A percentile compares a stretch with the other conserved stretches of the same genome.
Conservation (phyloP, 1,140 invertebrate species). For the Drosophila cardini region DNA sequence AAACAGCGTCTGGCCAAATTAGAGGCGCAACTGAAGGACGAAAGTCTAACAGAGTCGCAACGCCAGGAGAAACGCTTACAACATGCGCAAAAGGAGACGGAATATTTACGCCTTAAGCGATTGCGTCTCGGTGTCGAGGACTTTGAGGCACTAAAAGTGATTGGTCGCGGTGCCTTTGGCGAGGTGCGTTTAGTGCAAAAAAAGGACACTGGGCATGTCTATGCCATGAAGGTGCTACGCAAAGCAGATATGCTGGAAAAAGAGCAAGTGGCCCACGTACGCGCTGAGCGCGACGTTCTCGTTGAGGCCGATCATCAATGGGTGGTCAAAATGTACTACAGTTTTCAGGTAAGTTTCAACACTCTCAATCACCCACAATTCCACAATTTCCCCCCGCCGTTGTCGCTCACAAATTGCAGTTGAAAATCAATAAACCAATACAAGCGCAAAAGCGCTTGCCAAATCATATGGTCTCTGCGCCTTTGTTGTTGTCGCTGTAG, state of each 20-base stretch:
- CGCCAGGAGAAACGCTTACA: constrained; percentile 95
- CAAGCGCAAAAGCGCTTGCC: constrained; percentile 68
- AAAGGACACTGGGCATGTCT: constrained; percentile 99
- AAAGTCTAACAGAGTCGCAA: constrained; percentile 93
- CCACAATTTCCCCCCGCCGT: not conserved
- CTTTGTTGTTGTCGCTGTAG: constrained; percentile 28
- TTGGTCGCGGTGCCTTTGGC: constrained; percentile 98
- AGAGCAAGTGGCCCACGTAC: constrained; percentile 99
- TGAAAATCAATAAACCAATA: constrained; percentile 82
- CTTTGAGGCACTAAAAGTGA: constrained; percentile 98
- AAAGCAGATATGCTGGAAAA: constrained; percentile 99
- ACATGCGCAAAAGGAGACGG: constrained; percentile 99
- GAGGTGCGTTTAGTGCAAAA: constrained; percentile 99
- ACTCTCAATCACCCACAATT: constrained; percentile 1
- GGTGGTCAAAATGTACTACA: constrained; percentile 99
- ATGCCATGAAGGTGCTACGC: constrained; percentile 99
- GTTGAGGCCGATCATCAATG: constrained; percentile 99
- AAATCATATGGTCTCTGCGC: constrained; percentile 73
- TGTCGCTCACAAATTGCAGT: constrained; percentile 19
- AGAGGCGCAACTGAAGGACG: constrained; percentile 97
- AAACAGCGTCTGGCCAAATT: constrained; percentile 96
- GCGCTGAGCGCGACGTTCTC: constrained; percentile 98
- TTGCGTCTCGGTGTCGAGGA: constrained; percentile 98
- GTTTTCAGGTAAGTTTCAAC: constrained; percentile 90
- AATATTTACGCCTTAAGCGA: constrained; percentile 97